Evolutionary conservation across 2,113 vertebrate genomes (phyloP).

Genomic region (Seriola aureovittata): DNA sequence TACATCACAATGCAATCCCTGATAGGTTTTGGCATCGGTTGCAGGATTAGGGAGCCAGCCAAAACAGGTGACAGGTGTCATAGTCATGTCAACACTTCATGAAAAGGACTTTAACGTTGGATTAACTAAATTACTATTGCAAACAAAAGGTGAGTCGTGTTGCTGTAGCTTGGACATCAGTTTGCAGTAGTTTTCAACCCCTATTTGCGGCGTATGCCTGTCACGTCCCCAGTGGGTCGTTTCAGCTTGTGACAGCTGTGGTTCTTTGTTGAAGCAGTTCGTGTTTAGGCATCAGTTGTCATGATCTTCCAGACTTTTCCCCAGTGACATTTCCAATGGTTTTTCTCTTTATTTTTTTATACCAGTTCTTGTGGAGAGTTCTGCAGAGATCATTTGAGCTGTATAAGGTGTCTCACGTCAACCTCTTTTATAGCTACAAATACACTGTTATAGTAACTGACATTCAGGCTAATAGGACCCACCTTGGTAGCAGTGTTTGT

Average conservation of each 20-base stretch:
- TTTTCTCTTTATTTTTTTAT: slow-evolving; percentile 21
- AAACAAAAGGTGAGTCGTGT: slow-evolving; percentile 60
- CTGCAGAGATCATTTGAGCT: slow-evolving; percentile 10
- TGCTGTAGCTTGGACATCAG: slow-evolving; percentile 34
- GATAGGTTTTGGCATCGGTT: slow-evolving; percentile 46
- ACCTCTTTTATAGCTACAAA: slow-evolving; percentile 3
- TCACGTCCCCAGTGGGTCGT: slow-evolving; percentile 28
- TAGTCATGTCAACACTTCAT: slow-evolving; percentile 47
- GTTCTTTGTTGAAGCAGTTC: slow-evolving; percentile 29
- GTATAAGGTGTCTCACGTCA: slow-evolving; percentile 13
- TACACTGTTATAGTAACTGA: background rate
- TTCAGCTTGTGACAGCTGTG: slow-evolving; percentile 50
- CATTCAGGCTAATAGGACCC: slow-evolving; percentile 12
- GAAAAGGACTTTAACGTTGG: slow-evolving; percentile 42
- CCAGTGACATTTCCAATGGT: slow-evolving; percentile 8
- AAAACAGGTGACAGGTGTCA: slow-evolving; percentile 73
- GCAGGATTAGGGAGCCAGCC: slow-evolving; percentile 64
- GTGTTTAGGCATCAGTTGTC: slow-evolving; percentile 23
- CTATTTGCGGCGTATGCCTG: slow-evolving; percentile 23
- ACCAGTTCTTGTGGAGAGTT: slow-evolving; percentile 24
- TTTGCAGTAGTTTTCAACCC: slow-evolving; percentile 16
- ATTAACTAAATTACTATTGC: slow-evolving; percentile 38
- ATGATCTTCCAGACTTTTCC: slow-evolving; percentile 49
- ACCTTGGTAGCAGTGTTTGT: slow-evolving; percentile 17
- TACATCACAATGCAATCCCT: slow-evolving; percentile 38